phyloP scores from a whole-genome alignment of 2,113 vertebrate species.

The Cichladusa arquata region DNA sequence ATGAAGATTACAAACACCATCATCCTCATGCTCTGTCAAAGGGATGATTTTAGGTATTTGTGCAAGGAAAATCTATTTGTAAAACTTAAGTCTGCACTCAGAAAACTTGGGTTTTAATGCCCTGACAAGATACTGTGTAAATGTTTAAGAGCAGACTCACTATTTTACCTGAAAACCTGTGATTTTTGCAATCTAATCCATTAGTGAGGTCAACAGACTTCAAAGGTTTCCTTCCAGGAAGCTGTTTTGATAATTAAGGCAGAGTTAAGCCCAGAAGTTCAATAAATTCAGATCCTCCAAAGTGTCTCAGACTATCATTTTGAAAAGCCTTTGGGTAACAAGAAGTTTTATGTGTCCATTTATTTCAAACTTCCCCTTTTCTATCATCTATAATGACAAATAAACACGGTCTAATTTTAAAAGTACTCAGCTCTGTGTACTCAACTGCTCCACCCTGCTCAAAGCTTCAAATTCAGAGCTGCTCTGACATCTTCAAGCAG shows the following conservation, averaged over 20 bases:
- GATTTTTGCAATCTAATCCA: background rate
- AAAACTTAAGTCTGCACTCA: background rate
- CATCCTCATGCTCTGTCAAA: background rate
- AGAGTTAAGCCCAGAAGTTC: background rate
- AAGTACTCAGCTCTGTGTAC: background rate
- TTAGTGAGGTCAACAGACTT: background rate
- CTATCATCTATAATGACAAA: background rate
- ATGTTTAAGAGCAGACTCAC: background rate
- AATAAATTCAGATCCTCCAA: background rate
- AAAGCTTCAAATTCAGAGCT: background rate
- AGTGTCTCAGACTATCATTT: background rate
- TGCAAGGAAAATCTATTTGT: background rate
- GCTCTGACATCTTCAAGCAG: background rate
- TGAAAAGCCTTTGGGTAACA: background rate
- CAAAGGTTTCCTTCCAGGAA: background rate
- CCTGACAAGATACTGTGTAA: background rate
- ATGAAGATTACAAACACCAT: background rate
- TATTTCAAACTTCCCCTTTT: background rate
- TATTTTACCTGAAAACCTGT: background rate
- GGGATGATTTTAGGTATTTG: background rate
- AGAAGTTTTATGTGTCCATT: background rate
- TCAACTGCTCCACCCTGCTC: background rate
- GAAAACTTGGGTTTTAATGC: background rate
- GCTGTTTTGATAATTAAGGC: background rate
- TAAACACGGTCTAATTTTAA: background rate